Evolutionary conservation across 1,140 invertebrate species (phyloP), one percentile per base, ranked within the genome.

Genomic region (Thaumetopoea pityocampa): DNA sequence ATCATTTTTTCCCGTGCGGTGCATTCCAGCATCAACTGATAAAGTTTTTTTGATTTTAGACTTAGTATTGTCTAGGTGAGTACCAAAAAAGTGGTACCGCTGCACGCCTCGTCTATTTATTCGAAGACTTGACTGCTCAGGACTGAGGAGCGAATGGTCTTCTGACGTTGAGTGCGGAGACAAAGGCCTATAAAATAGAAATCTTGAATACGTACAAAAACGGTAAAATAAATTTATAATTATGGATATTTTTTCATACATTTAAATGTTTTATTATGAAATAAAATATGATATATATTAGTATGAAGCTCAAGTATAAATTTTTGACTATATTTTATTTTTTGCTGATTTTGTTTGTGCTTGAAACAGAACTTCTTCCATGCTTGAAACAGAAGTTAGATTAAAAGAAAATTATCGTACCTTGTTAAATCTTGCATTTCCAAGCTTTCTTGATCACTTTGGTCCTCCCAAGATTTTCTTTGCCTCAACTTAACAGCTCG

Each of bases 11-110:
- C 84, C 84, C 7, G 82, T 85, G 32, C 81, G 84, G 64, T 86
- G 84, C 68, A 86, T 86, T 7, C 84, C 84, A 3, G 84, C 84
- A 26, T 86, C 84, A n/a, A 86, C 82, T 0, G 81, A 85, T 0
- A 85, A 48, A 1, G 82, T 86, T 46, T 86, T 86, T 51, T 85
- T 86, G 14, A 85, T 86, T 52, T 83, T 85, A 1, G 70, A 66
- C 23, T 70, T 84, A 2, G 76, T 78, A 41, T 43, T 72, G 40
- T 85, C 79, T 0, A 84, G 61, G 26, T 86, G 84, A 0, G 70
- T 64, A 0, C 82, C 82, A 19, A 86, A 85, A 28, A 86, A 77
- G 32, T 85, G 82, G 36, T 85, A 85, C 0, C 70, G 60, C 33
- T 72, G 70, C 18, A 71, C 53, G 29, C 56, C 60, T 12, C 71